Evolutionary conservation across 1,140 invertebrate species (phyloP), one percentile per base, ranked within the genome.

Genomic region (Papilio helenus): DNA sequence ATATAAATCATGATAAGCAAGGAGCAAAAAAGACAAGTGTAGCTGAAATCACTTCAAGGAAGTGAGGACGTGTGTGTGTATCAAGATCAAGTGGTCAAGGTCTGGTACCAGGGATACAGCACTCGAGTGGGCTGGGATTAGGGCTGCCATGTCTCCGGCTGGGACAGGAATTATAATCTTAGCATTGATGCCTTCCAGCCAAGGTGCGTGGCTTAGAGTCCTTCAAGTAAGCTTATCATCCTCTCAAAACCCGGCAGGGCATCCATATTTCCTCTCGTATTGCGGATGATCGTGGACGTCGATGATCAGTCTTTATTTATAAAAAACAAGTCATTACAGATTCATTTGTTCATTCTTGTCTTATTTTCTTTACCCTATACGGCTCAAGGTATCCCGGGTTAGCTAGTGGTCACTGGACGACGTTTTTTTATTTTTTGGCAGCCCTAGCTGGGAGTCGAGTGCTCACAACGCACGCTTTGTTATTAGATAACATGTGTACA

Each of bases 41-140:
- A 29, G 18, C 5, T 68, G 4, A 34, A 68, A 68, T 68, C 2
- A 61, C 58, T 61, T 68, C 26, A 29, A 29, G 61, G 61, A 68
- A 68, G 61, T 68, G 26, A 68, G 16, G 61, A 29, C 61, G 61
- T 68, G 61, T 68, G n/a, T 55, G 18, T 61, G 58, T 26, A 68
- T 68, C 61, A 68, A 68, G 61, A 29, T 68, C 23, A 68, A 68
- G 26, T 68, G 61, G 61, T 68, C 61, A 68, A 68, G 61, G 61
- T 68, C 61, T 29, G 26, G 61, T 68, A 68, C 12, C 26, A 29
- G 61, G 26, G 61, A 26, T 68, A 29, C 20, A 68, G 61, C 23
- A 34, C 9, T 68, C 61, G 26, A 68, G 61, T 68, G 61, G 61
- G 51, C n/a, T 20, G 51, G 51, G 51, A 55, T n/a, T 55, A 55